Evolutionary conservation across 2,113 vertebrate species (phyloP), one percentile per base, ranked within the genome.

Genomic region (Actenoides hombroni): DNA sequence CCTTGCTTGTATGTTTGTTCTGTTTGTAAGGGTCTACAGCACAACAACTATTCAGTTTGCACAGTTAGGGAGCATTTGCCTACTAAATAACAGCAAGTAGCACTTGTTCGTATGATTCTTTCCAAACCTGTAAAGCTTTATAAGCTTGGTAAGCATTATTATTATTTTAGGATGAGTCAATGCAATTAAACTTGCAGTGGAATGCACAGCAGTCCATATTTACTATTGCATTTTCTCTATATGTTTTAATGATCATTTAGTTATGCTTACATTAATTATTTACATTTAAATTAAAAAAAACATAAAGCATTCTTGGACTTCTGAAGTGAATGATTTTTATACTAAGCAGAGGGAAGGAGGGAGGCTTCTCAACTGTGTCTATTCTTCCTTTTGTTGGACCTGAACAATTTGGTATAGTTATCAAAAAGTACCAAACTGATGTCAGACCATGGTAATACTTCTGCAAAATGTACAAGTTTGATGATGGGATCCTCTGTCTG

Each of bases 231-330:
- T 91, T 97, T 95, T 95, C 82, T 94, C 83, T 82, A 10, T 88
- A 53, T 94, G 65, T 96, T 95, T 93, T 96, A 97, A 89, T 64
- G 76, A 92, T 94, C 17, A 7, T 71, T 96, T 46, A n/a, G 54
- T 87, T 97, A 85, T 49, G 51, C 73, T 94, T 95, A 54, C 24
- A 49, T 86, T 76, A 78, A 84, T 94, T 90, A 94, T 92, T 95
- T 97, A 95, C 77, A 97, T 95, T 97, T 94, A 96, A 57, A 88
- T 96, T 89, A 8, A 95, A 97, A 94, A 90, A 74, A 92, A 74
- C n/a, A 83, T 19, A 93, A 95, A 82, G 84, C 39, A 28, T 56
- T 94, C 33, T 84, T 94, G 80, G 82, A 83, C 63, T 75, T 76
- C 31, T 83, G 69, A 94, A 90, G 26, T 83, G 53, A 94, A 84